Evolutionary conservation across 1,140 invertebrate species (phyloP).

Genomic region (Cydia amplana): DNA sequence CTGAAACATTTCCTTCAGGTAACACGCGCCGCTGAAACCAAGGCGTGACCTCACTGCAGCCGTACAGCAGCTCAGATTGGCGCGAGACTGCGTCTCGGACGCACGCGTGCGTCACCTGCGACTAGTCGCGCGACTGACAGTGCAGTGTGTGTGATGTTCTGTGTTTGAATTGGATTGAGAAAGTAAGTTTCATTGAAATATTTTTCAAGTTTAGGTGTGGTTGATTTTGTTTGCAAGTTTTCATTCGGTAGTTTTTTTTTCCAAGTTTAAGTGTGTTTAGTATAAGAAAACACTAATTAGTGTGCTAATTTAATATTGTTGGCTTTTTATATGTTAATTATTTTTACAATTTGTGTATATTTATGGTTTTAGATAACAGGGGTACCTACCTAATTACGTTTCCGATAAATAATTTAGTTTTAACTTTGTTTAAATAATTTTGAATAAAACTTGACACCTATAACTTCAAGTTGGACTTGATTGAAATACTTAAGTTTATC

Average conservation of each 20-base stretch:
- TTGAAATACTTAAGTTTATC: too few species aligned
- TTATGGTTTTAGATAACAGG: neutral
- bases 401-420: too few species aligned
- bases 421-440: too few species aligned
- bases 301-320: neutral
- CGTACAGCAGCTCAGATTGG: slow-evolving; percentile 33
- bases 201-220: neutral
- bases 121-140: slow-evolving; percentile 17
- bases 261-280: neutral
- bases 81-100: slow-evolving; percentile 33
- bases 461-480: too few species aligned
- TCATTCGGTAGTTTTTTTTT: neutral
- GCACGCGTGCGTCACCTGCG: slow-evolving; percentile 14
- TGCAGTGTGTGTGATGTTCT: slow-evolving; percentile 16
- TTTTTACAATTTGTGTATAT: neutral
- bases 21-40: slow-evolving; percentile 1
- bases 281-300: neutral
- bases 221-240: neutral
- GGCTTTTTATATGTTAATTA: neutral
- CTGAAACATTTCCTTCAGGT: neutral
- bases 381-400: too few species aligned
- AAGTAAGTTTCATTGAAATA: slow-evolving; percentile 6
- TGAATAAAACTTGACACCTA: too few species aligned
- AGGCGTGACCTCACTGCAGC: slow-evolving; percentile 2
- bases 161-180: slow-evolving; percentile 14